Conservation (phyloP, 2,888 invertebrate genomes). For the Tiliacea aurago region DNA sequence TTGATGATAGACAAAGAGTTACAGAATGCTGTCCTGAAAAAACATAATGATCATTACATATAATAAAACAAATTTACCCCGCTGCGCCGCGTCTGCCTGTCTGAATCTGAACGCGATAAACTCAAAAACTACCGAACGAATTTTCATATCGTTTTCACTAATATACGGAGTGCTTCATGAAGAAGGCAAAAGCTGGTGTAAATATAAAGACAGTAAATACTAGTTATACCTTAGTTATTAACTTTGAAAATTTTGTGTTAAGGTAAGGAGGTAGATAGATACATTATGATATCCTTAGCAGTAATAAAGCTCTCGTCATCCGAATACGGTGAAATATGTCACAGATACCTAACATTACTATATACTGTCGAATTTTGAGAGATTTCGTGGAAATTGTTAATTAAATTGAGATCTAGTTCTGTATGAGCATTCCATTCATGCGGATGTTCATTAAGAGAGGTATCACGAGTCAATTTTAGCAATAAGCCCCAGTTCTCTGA, state of each 20-base stretch:
- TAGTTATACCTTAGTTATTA: too few species aligned
- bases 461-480: conserved; percentile 3
- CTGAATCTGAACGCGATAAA: too few species aligned
- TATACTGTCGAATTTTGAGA: background rate
- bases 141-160: too few species aligned
- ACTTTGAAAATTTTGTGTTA: background rate
- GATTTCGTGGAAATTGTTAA: conserved; percentile 20
- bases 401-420: conserved; percentile 1
- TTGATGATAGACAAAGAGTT: background rate
- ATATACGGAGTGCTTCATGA: too few species aligned
- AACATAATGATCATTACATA: background rate
- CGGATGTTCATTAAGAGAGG: background rate
- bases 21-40: background rate
- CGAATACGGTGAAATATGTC: background rate
- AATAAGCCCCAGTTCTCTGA: background rate
- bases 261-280: too few species aligned
- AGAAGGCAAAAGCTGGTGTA: too few species aligned
- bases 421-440: background rate
- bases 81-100: too few species aligned
- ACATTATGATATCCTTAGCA: too few species aligned
- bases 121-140: too few species aligned
- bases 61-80: too few species aligned
- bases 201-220: background rate
- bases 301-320: background rate
- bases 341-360: background rate